Percentiles rank a stretch among this genome's conserved stretches.
These are phyloP conservation scores for Aproaerema taeniolella DNA, from an alignment of 2,888 invertebrate species.

Conservation along the genomic window DNA sequence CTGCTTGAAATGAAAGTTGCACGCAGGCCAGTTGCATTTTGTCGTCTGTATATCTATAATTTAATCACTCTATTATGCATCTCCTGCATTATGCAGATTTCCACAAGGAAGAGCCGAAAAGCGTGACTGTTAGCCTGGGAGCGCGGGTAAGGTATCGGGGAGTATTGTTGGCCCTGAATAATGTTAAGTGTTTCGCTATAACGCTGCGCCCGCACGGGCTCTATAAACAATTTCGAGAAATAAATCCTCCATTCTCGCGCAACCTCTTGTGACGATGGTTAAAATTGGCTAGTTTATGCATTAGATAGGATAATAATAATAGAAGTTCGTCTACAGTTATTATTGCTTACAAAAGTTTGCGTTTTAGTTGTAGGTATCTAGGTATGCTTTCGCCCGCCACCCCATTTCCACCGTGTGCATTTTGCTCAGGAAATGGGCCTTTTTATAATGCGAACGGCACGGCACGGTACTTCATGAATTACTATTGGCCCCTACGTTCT, in stretches of 20 bases:
- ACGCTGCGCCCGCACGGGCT: constrained; percentile 39
- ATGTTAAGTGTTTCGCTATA: constrained; percentile 56
- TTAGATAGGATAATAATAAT: too few relatives aligned
- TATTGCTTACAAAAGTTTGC: too few relatives aligned
- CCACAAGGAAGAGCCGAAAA: constrained; percentile 44
- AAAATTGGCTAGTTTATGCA: constrained; percentile 34
- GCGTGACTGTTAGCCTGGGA: constrained; percentile 58
- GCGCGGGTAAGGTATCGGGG: constrained; percentile 36
- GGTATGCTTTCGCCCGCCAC: too few relatives aligned
- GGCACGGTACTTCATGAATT: too few relatives aligned
- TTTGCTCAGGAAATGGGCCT: too few relatives aligned
- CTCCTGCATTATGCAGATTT: constrained; percentile 54
- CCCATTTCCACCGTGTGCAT: too few relatives aligned
- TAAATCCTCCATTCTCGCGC: constrained; percentile 48
- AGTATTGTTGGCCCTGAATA: constrained; percentile 55
- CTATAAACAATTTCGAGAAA: constrained; percentile 65
- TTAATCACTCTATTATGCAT: constrained; percentile 37
- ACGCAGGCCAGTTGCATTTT: constrained; percentile 3
- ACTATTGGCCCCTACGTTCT: too few relatives aligned
- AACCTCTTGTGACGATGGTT: constrained; percentile 23
- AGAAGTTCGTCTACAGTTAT: too few relatives aligned
- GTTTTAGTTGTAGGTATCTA: too few relatives aligned
- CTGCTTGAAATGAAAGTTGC: too few relatives aligned
- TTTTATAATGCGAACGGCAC: too few relatives aligned
- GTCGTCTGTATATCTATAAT: constrained; percentile 13